These are phyloP conservation scores for Timandra comae DNA, from an alignment of 2,888 invertebrate species.

Conservation along the genomic window DNA sequence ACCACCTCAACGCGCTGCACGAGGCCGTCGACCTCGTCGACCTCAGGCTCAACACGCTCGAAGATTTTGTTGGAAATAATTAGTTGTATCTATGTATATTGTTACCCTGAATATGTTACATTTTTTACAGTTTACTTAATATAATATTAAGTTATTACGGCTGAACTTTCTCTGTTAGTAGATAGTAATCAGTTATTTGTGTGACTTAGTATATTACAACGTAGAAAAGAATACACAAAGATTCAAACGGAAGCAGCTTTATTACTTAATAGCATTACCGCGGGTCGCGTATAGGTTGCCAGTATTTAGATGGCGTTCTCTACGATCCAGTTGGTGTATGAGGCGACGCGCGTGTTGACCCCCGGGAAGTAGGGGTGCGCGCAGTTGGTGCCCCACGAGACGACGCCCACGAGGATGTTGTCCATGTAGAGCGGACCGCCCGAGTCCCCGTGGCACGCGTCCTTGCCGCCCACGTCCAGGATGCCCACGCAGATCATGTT, in stretches of 20 bases:
- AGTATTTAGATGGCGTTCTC: constrained; percentile 7
- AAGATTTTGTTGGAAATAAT: constrained; percentile 47
- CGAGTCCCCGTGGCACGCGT: constrained; percentile 62
- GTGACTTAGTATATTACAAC: too few species aligned
- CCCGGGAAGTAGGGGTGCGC: constrained; percentile 62
- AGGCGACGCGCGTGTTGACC: constrained; percentile 54
- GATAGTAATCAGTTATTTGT: too few species aligned
- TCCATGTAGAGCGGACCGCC: constrained; percentile 63
- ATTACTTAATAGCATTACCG: too few species aligned
- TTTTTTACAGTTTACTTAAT: too few species aligned
- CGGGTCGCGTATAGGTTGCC: too few species aligned
- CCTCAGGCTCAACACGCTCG: constrained; percentile 69
- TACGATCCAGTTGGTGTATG: constrained; percentile 43
- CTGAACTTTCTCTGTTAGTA: too few species aligned
- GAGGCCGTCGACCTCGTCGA: constrained; percentile 75
- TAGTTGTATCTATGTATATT: too few species aligned
- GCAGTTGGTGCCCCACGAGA: constrained; percentile 69
- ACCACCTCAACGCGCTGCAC: constrained; percentile 74
- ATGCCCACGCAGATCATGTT: constrained; percentile 56
- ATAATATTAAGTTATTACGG: too few species aligned
- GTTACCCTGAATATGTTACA: too few species aligned
- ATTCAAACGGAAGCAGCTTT: too few species aligned
- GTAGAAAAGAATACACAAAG: too few species aligned
- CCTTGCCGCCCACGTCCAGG: constrained; percentile 36
- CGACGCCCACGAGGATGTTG: constrained; percentile 53